Base-by-base conservation (phyloP, 2,888 invertebrate genomes). In the Callosobruchus maculatus region DNA sequence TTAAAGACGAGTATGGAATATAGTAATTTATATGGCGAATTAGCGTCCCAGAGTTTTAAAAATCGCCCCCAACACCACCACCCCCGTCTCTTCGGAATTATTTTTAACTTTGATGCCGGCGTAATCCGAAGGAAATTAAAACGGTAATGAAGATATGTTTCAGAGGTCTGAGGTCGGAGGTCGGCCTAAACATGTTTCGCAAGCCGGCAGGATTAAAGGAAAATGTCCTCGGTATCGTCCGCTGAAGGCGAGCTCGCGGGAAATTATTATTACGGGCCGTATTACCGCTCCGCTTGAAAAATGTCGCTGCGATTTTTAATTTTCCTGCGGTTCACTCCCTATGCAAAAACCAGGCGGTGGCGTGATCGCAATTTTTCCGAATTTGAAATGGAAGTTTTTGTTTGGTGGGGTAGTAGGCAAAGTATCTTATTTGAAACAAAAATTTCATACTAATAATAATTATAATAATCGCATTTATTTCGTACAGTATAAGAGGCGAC, bases 41-140 rank as follows among this genome's bases (percentile, higher is more conserved):
- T 49, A 49, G 13, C 49, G 7, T n/a, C 9, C 26, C 26, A 26
- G 49, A 49, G 18, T 1, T 49, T 49, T 49, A 49, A 49, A 49
- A 49, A 49, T 49, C 13, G 49, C 49, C n/a, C n/a, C n/a, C n/a
- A n/a, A n/a, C n/a, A n/a, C n/a, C n/a, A n/a, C n/a, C n/a, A n/a
- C n/a, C 49, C 49, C 7, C 49, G 13, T 78, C 80, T 79, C 78
- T 81, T 80, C 77, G 77, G 78, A 76, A 80, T 81, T 78, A 80
- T 81, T 80, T 81, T 81, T 80, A 77, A 79, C 81, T 81, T 81
- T 80, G 80, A 80, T 77, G 49, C 49, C 49, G 80, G 77, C 77
- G 80, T 80, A 81, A 81, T 81, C 80, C 79, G 77, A 78, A 80
- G 81, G 81, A 81, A 81, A 81, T 81, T 81, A 81, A 80, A 81